Conservation (phyloP, 2,797 vertebrate species). For the Eulemur coronatus region DNA sequence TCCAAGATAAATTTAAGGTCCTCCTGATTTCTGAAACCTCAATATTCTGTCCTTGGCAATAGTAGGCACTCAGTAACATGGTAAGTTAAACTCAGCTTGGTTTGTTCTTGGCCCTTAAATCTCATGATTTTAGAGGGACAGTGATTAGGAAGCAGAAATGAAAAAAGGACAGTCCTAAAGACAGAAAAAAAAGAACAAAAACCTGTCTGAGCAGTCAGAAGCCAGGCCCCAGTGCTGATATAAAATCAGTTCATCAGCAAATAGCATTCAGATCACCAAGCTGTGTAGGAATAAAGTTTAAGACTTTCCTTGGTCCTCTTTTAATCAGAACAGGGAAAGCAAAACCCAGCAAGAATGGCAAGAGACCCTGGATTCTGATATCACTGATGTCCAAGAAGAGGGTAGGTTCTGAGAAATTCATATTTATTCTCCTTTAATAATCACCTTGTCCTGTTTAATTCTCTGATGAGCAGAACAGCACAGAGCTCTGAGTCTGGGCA, state of each 20-base stretch:
- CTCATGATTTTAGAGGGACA: not conserved
- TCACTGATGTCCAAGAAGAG: not conserved
- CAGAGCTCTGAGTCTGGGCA: not conserved
- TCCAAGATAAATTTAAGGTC: not conserved
- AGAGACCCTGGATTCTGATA: not conserved
- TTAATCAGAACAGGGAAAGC: constrained; percentile 49
- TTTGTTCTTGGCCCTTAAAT: constrained; percentile 2
- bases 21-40: not conserved
- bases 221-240: not conserved
- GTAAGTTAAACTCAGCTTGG: not conserved
- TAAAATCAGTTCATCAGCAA: not conserved
- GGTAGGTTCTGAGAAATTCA: constrained; percentile 49
- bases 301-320: constrained; percentile 14
- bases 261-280: not conserved
- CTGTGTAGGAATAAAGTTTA: not conserved
- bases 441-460: not conserved
- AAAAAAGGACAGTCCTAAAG: not conserved
- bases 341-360: constrained; percentile 23
- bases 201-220: not conserved
- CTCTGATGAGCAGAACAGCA: not conserved
- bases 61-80: not conserved
- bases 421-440: not conserved
- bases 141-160: not conserved
- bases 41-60: not conserved
- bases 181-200: not conserved